Conservation (phyloP, 2,888 invertebrate species). For the Tenthredo livida region DNA sequence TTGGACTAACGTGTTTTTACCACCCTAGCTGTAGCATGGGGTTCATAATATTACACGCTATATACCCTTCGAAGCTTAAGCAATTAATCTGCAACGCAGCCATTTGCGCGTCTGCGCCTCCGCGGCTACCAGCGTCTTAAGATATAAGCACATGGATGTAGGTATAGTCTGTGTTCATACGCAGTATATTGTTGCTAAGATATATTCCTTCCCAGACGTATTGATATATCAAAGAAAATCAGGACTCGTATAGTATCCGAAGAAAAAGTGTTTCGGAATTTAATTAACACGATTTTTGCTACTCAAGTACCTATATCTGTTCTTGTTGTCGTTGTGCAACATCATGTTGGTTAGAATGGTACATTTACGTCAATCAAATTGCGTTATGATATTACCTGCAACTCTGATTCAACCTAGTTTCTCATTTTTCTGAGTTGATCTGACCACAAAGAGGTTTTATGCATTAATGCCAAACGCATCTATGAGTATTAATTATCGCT, state of each 20-base stretch:
- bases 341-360: neutral
- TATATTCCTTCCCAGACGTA: neutral
- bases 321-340: neutral
- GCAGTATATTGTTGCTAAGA: neutral
- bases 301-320: neutral
- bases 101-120: neutral
- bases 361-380: neutral
- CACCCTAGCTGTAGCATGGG: neutral
- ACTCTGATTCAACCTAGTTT: neutral
- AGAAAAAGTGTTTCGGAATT: neutral
- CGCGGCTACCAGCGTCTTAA: neutral
- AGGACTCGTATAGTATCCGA: neutral
- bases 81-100: constrained; percentile 26
- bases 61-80: constrained; percentile 3
- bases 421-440: neutral
- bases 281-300: neutral
- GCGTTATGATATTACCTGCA: neutral
- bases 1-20: constrained; percentile 10
- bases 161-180: neutral
- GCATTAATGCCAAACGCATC: neutral
- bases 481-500: neutral
- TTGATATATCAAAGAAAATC: neutral
- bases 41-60: constrained; percentile 3
- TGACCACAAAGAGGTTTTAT: neutral
- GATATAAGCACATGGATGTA: neutral